Evolutionary conservation across 2,888 invertebrate genomes (phyloP).

Genomic region (Athrips mouffetella): DNA sequence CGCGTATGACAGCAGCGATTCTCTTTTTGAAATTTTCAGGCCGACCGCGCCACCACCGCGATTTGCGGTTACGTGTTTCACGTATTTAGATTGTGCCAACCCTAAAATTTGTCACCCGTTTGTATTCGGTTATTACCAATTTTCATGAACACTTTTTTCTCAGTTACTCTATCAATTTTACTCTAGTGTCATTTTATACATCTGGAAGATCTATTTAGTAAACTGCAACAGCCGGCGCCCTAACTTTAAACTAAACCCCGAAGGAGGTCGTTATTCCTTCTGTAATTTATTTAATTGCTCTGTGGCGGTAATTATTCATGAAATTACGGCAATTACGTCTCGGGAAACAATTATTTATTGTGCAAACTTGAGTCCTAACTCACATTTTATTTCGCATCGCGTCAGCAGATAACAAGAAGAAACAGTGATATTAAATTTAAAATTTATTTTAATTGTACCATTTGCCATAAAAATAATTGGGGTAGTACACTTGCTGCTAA

Average conservation of each 20-base stretch:
- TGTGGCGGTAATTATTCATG: conserved; percentile 78
- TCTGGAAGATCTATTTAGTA: conserved; percentile 38
- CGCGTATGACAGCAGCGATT: conserved; percentile 71
- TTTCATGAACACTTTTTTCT: not conserved
- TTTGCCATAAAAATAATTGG: conserved; percentile 11
- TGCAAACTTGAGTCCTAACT: conserved; percentile 75
- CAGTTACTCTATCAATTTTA: not conserved
- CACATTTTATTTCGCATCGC: conserved; percentile 74
- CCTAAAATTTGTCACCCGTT: conserved; percentile 45
- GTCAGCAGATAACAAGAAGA: conserved; percentile 62
- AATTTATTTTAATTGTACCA: conserved; percentile 30
- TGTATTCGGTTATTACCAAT: conserved; percentile 13
- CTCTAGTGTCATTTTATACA: not conserved
- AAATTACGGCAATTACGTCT: conserved; percentile 78
- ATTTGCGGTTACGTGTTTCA: conserved; percentile 71
- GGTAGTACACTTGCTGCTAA: not conserved
- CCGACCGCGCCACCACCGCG: conserved; percentile 50
- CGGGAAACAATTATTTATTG: conserved; percentile 77
- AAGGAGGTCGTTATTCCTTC: conserved; percentile 73
- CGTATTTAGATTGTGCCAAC: conserved; percentile 57
- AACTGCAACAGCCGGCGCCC: conserved; percentile 64
- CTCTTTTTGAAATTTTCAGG: conserved; percentile 73
- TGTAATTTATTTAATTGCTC: conserved; percentile 78
- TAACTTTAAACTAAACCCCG: conserved; percentile 70
- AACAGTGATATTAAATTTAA: conserved; percentile 38